These are phyloP conservation scores for Hestina assimilis DNA, from an alignment of 1,140 invertebrate species.

Conservation along the genomic window DNA sequence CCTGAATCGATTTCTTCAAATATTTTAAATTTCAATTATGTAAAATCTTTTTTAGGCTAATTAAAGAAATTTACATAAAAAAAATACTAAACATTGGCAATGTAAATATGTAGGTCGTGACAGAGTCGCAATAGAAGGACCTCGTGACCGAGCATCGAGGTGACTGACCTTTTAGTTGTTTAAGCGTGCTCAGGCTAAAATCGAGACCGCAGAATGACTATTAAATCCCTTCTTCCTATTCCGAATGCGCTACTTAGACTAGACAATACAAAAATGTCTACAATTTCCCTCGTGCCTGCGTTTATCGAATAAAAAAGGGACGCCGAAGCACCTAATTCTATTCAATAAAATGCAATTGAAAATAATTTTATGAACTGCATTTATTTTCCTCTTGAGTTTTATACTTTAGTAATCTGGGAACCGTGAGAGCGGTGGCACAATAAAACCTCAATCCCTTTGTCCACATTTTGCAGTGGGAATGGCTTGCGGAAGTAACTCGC, in stretches of 20 bases:
- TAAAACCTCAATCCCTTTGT: slow-evolving; percentile 28
- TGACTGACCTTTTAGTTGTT: slow-evolving; percentile 56
- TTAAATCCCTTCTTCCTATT: slow-evolving; percentile 14
- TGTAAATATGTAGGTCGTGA: slow-evolving; percentile 67
- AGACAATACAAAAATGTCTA: background rate
- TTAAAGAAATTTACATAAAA: too few relatives aligned
- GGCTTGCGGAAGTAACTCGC: slow-evolving; percentile 45
- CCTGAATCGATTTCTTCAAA: slow-evolving; percentile 47
- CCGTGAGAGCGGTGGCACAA: slow-evolving; percentile 36
- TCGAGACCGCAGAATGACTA: slow-evolving; percentile 22
- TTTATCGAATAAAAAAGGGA: background rate
- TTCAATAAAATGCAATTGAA: slow-evolving; percentile 1
- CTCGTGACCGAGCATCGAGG: slow-evolving; percentile 58
- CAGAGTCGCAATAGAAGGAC: slow-evolving; percentile 49
- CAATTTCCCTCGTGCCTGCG: background rate
- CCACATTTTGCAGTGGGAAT: slow-evolving; percentile 39
- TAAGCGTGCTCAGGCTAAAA: slow-evolving; percentile 42
- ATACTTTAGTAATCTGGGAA: slow-evolving; percentile 12
- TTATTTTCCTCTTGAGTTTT: background rate
- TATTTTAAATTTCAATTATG: too few relatives aligned
- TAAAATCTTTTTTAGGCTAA: too few relatives aligned
- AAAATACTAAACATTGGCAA: too few relatives aligned
- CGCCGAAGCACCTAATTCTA: background rate
- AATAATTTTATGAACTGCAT: slow-evolving; percentile 12
- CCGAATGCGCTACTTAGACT: slow-evolving; percentile 5